Percentiles rank a stretch among this genome's conserved stretches.
phyloP scores from a whole-genome alignment of 1,140 invertebrate genomes.

The Cotesia glomerata region DNA sequence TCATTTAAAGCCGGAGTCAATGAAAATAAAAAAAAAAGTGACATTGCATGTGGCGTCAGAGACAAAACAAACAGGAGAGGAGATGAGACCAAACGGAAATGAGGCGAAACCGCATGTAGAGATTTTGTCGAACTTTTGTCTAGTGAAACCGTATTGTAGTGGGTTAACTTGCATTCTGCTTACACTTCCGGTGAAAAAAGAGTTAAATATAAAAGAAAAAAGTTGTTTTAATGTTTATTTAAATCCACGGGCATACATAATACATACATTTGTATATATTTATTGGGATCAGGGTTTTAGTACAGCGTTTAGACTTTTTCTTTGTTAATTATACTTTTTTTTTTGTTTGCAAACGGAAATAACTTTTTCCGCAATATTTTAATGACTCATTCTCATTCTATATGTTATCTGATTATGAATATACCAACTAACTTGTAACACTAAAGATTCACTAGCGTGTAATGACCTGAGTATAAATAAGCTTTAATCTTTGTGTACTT shows the following conservation, averaged over 20 bases:
- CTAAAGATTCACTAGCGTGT: too few relatives aligned
- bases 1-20: background rate
- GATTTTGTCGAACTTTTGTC: background rate
- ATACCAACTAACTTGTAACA: too few relatives aligned
- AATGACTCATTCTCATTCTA: slow-evolving; percentile 4
- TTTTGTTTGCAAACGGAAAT: background rate
- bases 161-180: background rate
- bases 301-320: background rate
- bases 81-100: slow-evolving; percentile 7
- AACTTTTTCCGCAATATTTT: slow-evolving; percentile 8
- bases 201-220: too few relatives aligned
- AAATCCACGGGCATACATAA: background rate
- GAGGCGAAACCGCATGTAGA: slow-evolving; percentile 7
- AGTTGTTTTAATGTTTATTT: background rate
- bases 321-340: background rate
- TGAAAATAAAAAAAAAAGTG: background rate
- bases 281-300: background rate
- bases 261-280: background rate
- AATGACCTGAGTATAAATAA: too few relatives aligned
- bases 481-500: too few relatives aligned
- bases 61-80: slow-evolving; percentile 3
- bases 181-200: background rate
- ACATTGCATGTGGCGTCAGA: background rate
- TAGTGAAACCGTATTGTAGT: background rate
- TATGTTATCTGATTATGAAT: too few relatives aligned